phyloP scores from a whole-genome alignment of 2,797 vertebrate genomes.

The Hypotaenidia okinawae region DNA sequence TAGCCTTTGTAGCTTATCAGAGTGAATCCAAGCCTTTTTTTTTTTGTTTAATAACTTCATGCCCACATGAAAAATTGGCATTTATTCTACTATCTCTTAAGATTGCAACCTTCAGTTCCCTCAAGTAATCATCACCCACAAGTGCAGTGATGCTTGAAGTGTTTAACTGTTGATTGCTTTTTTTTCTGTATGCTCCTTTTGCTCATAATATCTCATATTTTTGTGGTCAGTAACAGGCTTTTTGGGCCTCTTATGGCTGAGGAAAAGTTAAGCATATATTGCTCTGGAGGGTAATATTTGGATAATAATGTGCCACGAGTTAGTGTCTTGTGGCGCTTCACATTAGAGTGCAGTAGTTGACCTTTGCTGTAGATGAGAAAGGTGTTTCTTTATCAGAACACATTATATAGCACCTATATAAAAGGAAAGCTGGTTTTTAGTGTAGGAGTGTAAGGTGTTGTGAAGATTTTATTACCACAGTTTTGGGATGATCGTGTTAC shows the following conservation, averaged over 20 bases:
- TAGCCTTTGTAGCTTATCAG: constrained; percentile 21
- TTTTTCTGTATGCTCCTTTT: not conserved
- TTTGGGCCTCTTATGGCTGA: constrained; percentile 29
- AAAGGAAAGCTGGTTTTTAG: not conserved
- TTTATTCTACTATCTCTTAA: constrained; percentile 7
- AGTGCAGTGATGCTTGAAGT: not conserved
- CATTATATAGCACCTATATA: not conserved
- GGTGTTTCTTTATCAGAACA: not conserved
- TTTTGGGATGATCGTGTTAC: not conserved
- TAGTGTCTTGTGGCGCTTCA: not conserved
- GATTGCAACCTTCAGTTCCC: constrained; percentile 22
- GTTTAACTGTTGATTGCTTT: constrained; percentile 41
- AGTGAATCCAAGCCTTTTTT: constrained; percentile 1
- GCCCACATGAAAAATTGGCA: constrained; percentile 18
- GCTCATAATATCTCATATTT: constrained; percentile 16
- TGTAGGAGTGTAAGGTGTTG: not conserved
- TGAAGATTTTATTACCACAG: not conserved
- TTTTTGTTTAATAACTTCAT: not conserved
- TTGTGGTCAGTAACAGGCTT: constrained; percentile 34
- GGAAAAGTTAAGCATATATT: constrained; percentile 46
- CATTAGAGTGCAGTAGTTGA: constrained; percentile 32
- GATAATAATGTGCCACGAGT: constrained; percentile 18
- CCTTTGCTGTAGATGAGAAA: constrained; percentile 10
- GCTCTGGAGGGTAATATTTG: constrained; percentile 52
- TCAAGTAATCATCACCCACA: not conserved